phyloP scores from a whole-genome alignment of 2,113 vertebrate species.

The Microtus pennsylvanicus region DNA sequence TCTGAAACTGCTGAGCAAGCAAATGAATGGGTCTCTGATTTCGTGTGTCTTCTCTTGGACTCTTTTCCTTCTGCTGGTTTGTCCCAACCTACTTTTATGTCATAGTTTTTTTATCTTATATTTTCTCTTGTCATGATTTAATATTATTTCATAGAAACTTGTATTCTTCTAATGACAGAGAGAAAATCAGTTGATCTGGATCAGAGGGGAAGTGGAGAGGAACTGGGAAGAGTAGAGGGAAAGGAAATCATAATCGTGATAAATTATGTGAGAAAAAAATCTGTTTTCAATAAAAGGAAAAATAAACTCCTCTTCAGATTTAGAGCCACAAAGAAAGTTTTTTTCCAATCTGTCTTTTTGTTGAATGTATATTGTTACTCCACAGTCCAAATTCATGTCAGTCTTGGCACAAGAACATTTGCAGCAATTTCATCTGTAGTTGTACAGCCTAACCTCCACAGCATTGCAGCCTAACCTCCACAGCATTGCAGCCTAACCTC shows the following conservation, averaged over 20 bases:
- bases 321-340: conserved; percentile 60
- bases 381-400: conserved; percentile 53
- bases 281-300: not conserved
- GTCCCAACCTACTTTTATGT: not conserved
- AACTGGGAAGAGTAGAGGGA: not conserved
- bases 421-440: conserved; percentile 39
- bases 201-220: not conserved
- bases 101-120: not conserved
- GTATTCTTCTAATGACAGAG: not conserved
- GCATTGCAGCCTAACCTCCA: no score
- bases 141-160: not conserved
- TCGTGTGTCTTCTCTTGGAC: not conserved
- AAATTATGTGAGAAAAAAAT: not conserved
- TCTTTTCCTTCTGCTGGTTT: not conserved
- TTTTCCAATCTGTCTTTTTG: conserved; percentile 46
- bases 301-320: conserved; percentile 12
- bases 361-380: conserved; percentile 53
- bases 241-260: not conserved
- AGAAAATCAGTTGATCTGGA: not conserved
- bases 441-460: no score
- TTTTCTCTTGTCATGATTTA: not conserved
- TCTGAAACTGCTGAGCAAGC: not conserved
- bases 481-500: no score
- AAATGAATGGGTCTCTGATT: not conserved
- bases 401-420: conserved; percentile 4